phyloP scores from a whole-genome alignment of 2,888 invertebrate genomes.

The Agonopterix alstromeriana region DNA sequence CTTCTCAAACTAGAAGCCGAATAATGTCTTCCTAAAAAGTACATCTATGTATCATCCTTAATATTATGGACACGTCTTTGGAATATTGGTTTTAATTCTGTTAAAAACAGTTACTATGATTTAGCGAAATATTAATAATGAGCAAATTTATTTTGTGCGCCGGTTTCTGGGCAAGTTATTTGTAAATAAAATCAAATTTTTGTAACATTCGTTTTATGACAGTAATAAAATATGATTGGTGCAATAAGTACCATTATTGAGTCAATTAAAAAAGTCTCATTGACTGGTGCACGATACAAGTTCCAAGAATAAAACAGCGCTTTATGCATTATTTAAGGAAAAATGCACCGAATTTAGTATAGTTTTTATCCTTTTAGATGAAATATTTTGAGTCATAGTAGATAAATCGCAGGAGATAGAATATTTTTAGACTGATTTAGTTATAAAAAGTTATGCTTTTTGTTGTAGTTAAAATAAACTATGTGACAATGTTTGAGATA shows the following conservation, averaged over 20 bases:
- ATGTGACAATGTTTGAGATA: slow-evolving; percentile 40
- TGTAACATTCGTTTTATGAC: too few relatives aligned
- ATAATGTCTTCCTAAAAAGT: slow-evolving; percentile 53
- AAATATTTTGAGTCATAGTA: slow-evolving; percentile 57
- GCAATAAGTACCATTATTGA: too few relatives aligned
- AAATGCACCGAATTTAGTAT: slow-evolving; percentile 31
- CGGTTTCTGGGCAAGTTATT: background rate
- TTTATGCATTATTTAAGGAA: background rate
- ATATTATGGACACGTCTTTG: slow-evolving; percentile 34
- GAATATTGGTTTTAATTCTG: slow-evolving; percentile 48
- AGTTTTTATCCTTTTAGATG: slow-evolving; percentile 56
- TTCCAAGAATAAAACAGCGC: too few relatives aligned
- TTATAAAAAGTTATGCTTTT: slow-evolving; percentile 74
- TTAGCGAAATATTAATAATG: background rate
- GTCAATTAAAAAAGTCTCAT: too few relatives aligned
- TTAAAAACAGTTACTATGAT: background rate
- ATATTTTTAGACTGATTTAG: slow-evolving; percentile 77
- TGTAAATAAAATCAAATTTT: too few relatives aligned
- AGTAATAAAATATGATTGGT: too few relatives aligned
- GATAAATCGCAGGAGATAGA: slow-evolving; percentile 56
- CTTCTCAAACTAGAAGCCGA: slow-evolving; percentile 16
- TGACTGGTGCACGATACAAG: too few relatives aligned
- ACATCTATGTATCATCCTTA: slow-evolving; percentile 25
- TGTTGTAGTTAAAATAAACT: slow-evolving; percentile 74
- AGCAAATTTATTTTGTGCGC: background rate